phyloP scores from a whole-genome alignment of 2,888 invertebrate genomes.

The Argyresthia albistria region DNA sequence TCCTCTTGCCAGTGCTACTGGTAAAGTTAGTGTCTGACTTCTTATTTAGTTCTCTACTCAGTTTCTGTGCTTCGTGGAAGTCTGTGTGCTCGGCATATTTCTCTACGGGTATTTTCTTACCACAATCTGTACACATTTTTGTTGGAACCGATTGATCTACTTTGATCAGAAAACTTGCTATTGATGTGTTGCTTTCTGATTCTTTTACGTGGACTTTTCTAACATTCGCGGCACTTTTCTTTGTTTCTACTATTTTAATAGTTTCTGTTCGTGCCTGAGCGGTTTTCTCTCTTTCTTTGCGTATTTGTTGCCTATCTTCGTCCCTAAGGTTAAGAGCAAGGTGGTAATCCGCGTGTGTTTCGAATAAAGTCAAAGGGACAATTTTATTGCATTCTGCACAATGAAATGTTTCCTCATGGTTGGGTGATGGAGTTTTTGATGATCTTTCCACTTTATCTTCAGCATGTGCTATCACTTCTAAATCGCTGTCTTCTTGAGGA shows the following conservation, averaged over 20 bases:
- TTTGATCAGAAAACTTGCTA: slow-evolving; percentile 60
- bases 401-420: slow-evolving; percentile 21
- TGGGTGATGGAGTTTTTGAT: slow-evolving; percentile 3
- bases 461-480: slow-evolving; percentile 6
- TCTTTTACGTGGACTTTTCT: slow-evolving; percentile 8
- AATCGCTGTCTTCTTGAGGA: slow-evolving; percentile 11
- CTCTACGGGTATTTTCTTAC: slow-evolving; percentile 69
- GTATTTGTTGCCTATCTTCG: slow-evolving; percentile 53
- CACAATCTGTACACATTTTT: slow-evolving; percentile 79
- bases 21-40: slow-evolving; percentile 19
- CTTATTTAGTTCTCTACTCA: slow-evolving; percentile 78
- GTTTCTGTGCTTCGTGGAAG: slow-evolving; percentile 86
- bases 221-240: slow-evolving; percentile 17
- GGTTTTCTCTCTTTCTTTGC: slow-evolving; percentile 28
- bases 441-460: slow-evolving; percentile 4
- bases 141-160: slow-evolving; percentile 37
- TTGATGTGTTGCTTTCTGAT: slow-evolving; percentile 29
- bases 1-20: slow-evolving; percentile 39
- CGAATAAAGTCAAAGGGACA: slow-evolving; percentile 69
- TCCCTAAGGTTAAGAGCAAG: slow-evolving; percentile 77
- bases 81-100: slow-evolving; percentile 84
- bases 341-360: slow-evolving; percentile 83
- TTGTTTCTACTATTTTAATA: slow-evolving; percentile 20
- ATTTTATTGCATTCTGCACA: slow-evolving; percentile 79
- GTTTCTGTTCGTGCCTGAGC: slow-evolving; percentile 4